Evolutionary conservation across 2,888 invertebrate species (phyloP), one percentile per base, ranked within the genome.

Genomic region (Disparrhopalites patrizii): DNA sequence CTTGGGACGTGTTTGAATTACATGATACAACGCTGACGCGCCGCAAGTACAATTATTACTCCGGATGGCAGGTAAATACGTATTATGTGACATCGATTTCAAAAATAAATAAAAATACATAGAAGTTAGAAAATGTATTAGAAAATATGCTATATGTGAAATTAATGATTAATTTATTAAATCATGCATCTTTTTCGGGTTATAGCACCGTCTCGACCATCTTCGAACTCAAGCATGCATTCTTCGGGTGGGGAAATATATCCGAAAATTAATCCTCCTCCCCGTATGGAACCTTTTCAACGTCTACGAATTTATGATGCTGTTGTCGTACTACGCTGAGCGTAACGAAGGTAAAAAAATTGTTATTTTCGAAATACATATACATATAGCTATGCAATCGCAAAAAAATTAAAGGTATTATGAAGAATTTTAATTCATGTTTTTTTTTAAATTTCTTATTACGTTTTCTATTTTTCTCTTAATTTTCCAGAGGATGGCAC

Each of bases 231-330:
- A 89, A 70, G 80, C 85, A 68, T 90, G 89, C 73, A 80, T 91
- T 40, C 83, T 85, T 50, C 83, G 84, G 70, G 84, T 90, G 27
- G 90, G 90, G 0, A 81, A 80, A 56, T 82, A 85, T 76, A 83
- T 91, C 75, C 83, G 85, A 66, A 82, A 83, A 10, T 79, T 91
- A 31, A 83, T 87, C 18, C 85, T 92, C 71, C 83, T 85, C 33
- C 90, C 90, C 0, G 87, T 87, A 81, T 81, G 85, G 66, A 90
- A 90, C 77, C 89, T 90, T 75, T 87, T 88, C 78, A 91, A 91
- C 78, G 82, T 91, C 47, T 90, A 87, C 77, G 90, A 91, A 77
- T 91, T 91, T 76, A 88, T 91, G 85, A 86, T 88, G 65, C 86
- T 91, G 81, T 78, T 91, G n/a, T 85, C 87, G 0, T 87, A 87